Percentiles rank a stretch among this genome's conserved stretches.
Evolutionary conservation across 1,140 invertebrate species (phyloP).

Genomic region (Hypsibius dujardini): DNA sequence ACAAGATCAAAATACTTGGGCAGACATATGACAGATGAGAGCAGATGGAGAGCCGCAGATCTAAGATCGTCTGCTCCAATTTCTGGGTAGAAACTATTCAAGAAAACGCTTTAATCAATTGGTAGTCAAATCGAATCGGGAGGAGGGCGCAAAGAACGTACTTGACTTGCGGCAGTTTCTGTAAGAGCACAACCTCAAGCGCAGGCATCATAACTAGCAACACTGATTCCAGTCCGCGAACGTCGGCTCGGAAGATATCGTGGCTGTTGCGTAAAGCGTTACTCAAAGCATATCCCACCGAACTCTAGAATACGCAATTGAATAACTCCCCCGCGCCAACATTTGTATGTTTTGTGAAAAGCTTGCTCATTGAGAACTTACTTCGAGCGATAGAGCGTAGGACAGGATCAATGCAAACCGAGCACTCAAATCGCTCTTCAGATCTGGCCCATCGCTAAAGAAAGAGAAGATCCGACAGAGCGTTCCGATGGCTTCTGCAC

Average conservation of each 20-base stretch:
- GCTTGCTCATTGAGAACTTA: neutral
- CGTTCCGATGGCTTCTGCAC: conserved; percentile 83
- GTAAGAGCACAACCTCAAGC: neutral
- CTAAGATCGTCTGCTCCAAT: neutral
- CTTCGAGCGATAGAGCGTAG: neutral
- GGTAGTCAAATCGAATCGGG: neutral
- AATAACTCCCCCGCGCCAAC: too few relatives aligned
- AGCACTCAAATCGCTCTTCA: neutral
- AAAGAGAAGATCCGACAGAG: conserved; percentile 72
- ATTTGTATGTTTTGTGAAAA: too few relatives aligned
- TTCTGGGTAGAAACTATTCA: neutral
- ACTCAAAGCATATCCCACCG: neutral
- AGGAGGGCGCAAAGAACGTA: neutral
- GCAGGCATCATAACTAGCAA: neutral
- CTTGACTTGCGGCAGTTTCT: neutral
- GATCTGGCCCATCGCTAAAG: neutral
- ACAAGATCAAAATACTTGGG: conserved; percentile 1
- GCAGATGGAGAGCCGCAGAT: neutral
- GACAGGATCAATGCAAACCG: neutral
- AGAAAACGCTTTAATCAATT: neutral
- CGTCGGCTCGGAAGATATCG: conserved; percentile 4
- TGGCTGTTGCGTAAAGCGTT: neutral
- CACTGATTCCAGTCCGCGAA: neutral
- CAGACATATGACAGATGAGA: neutral
- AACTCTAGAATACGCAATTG: neutral